Evolutionary conservation across 2,888 invertebrate species (phyloP), one percentile per base, ranked within the genome.

Genomic region (Flexamia atlantica): DNA sequence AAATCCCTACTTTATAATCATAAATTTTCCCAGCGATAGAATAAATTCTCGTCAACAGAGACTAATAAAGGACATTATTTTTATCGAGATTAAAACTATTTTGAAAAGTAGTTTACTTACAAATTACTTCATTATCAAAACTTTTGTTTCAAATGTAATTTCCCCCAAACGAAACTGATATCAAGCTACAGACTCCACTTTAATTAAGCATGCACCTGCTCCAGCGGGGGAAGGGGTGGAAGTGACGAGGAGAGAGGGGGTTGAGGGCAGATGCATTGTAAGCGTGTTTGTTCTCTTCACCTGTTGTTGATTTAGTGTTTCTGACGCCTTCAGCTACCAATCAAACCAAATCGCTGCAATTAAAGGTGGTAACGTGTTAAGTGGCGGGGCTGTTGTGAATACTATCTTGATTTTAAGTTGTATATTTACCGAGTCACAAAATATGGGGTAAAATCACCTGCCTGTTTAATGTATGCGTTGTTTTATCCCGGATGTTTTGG

Each of bases 281-380:
- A 36, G 23, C 20, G 2, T 76, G 76, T 76, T 76, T 76, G 50
- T 46, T 76, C 17, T 20, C 32, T 23, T 76, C 76, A 76, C 76
- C 76, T 76, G 76, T 76, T 76, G 76, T 46, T 42, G 28, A 50
- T 76, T 76, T 76, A 76, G 76, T 46, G 46, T 30, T 64, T 64
- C 76, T 40, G 30, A 17, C 76, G 40, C 46, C 70, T 20, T 36
- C 28, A 46, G 40, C 76, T 20, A 23, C 42, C 30, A 32, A 50
- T 76, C 76, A 9, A n/a, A 42, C 76, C 28, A 76, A 50, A 76
- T 46, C 20, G 76, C 23, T 17, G 28, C 76, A 46, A 50, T 76
- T 76, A 76, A 28, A 76, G 46, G 76, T 76, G 76, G 46, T 46
- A 76, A 76, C 76, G 28, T n/a, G 4, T 30, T 12, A 9, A n/a